Conservation (phyloP, 2,888 invertebrate genomes). For the Drosophila suboccidentalis region DNA sequence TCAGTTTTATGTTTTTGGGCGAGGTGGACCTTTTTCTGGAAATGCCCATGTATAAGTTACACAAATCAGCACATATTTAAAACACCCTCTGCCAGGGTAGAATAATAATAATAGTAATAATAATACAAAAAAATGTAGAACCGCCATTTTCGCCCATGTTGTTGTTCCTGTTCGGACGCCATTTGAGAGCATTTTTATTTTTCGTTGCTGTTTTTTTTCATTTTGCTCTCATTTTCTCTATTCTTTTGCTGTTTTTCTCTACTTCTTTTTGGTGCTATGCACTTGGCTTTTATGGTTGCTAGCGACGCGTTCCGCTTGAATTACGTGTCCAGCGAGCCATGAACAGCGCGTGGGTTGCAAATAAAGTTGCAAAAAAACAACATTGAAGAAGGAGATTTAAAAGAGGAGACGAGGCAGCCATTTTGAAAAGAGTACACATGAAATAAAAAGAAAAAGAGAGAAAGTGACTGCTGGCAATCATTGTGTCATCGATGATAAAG, state of each 20-base stretch:
- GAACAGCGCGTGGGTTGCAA: conserved; percentile 54
- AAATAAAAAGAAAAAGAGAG: conserved; percentile 41
- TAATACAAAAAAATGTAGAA: conserved; percentile 30
- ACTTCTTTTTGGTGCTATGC: conserved; percentile 23
- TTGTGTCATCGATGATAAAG: conserved; percentile 81
- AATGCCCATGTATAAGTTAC: too few species aligned
- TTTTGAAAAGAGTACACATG: conserved; percentile 61
- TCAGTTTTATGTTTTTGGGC: too few species aligned
- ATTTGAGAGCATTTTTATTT: conserved; percentile 53
- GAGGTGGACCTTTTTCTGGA: too few species aligned
- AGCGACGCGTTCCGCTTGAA: conserved; percentile 79
- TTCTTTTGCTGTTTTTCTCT: conserved; percentile 9
- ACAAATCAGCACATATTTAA: neutral
- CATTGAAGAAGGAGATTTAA: conserved; percentile 7
- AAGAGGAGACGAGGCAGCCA: conserved; percentile 34
- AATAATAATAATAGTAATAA: conserved; percentile 46
- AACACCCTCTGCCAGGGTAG: neutral
- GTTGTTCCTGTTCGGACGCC: conserved; percentile 52
- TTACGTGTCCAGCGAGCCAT: conserved; percentile 75
- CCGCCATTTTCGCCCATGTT: conserved; percentile 44
- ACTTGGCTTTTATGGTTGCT: conserved; percentile 76
- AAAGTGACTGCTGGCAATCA: conserved; percentile 70
- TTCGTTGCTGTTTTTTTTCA: conserved; percentile 2
- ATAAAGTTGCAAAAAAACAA: conserved; percentile 63
- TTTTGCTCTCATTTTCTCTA: conserved; percentile 9